phyloP scores from a whole-genome alignment of 2,888 invertebrate species.

The Epicampocera succincta region DNA sequence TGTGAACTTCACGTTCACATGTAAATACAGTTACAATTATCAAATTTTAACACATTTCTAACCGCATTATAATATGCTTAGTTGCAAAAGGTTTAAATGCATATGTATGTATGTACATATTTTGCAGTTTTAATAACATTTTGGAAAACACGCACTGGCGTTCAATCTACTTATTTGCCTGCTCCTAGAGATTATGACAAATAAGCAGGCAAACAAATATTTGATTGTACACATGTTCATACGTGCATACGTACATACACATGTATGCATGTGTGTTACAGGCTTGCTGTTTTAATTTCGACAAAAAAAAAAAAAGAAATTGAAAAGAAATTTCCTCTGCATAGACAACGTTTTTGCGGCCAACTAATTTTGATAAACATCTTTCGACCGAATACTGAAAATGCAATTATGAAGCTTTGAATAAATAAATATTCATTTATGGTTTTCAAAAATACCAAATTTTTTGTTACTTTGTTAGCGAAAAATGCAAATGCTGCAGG shows the following conservation, averaged over 20 bases:
- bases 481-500: conserved; percentile 11
- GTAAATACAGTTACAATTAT: conserved; percentile 51
- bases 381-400: conserved; percentile 13
- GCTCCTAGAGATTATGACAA: conserved; percentile 47
- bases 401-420: conserved; percentile 57
- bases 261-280: not conserved
- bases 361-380: conserved; percentile 44
- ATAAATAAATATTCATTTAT: conserved; percentile 57
- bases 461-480: conserved; percentile 21
- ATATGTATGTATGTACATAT: not conserved
- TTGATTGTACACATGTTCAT: not conserved
- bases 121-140: not conserved
- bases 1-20: conserved; percentile 16
- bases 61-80: conserved; percentile 48
- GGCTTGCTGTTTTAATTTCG: conserved; percentile 7
- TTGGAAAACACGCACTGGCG: not conserved
- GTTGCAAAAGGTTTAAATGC: conserved; percentile 14
- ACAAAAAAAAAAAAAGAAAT: conserved; percentile 25
- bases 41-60: conserved; percentile 64
- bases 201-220: not conserved
- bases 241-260: not conserved
- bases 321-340: conserved; percentile 28
- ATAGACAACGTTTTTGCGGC: conserved; percentile 15
- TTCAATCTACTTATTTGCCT: conserved; percentile 8
- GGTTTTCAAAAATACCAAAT: conserved; percentile 25